Evolutionary conservation across 2,113 vertebrate species (phyloP).

Genomic region (Bos indicus): DNA sequence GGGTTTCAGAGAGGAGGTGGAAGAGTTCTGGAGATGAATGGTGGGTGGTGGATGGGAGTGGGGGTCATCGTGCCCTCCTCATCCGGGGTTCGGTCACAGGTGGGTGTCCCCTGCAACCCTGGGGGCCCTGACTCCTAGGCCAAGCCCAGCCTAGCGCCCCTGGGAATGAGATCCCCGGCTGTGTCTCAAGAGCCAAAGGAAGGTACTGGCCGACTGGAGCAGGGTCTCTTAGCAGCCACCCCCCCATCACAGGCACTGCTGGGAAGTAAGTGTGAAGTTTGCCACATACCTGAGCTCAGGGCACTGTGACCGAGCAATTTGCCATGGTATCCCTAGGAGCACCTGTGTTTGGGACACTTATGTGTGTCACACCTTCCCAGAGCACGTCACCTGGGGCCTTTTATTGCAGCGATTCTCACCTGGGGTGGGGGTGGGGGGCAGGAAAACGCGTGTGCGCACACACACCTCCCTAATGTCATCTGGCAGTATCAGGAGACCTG

Average conservation of each 20-base stretch:
- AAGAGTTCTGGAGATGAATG: not conserved
- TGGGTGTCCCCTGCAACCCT: not conserved
- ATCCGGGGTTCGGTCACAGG: not conserved
- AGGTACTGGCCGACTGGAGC: not conserved
- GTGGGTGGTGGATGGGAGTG: not conserved
- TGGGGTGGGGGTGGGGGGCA: rapidly evolving
- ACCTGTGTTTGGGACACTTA: not conserved
- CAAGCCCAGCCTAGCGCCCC: not conserved
- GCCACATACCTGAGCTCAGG: not conserved
- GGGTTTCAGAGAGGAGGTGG: not conserved
- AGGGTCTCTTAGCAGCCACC: not conserved
- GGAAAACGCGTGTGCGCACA: rapidly evolving
- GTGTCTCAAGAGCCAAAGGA: not conserved
- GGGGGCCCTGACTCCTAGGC: not conserved
- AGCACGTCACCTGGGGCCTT: not conserved
- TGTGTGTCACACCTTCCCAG: not conserved
- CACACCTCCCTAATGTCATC: not conserved
- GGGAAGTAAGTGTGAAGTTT: not conserved
- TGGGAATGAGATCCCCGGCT: not conserved
- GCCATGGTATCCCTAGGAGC: not conserved
- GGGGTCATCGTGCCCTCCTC: not conserved
- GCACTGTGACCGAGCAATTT: not conserved
- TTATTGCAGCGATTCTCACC: not conserved
- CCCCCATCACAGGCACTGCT: not conserved
- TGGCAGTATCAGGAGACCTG: not conserved